Base-by-base conservation (phyloP, 2,888 invertebrate genomes). In the Chloromyia formosa region DNA sequence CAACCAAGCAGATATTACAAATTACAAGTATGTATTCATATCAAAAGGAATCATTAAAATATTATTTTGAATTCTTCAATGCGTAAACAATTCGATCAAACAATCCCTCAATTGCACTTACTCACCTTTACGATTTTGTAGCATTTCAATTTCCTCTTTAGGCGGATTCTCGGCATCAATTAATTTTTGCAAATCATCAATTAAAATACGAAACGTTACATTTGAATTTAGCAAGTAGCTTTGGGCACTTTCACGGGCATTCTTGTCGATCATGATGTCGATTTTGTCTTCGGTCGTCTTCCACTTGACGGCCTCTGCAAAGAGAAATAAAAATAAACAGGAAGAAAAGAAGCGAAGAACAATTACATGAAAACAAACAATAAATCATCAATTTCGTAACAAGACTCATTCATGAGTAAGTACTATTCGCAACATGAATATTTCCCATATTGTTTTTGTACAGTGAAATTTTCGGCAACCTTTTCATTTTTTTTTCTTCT, bases 151-250 rank as follows among this genome's bases (percentile, higher is more conserved):
- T 80, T 90, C 88, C 75, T 90, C 89, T 16, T 89, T 85, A 1
- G 89, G 88, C 61, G 93, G 93, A 84, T 94, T 95, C 86, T 94
- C 94, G 77, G 89, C 89, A 79, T 94, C 90, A 77, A 95, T 94
- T 64, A 91, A 91, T 80, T 88, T 87, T 83, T 95, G 94, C 69
- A 95, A 83, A 84, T 95, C 92, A 68, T 91, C 88, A 80, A 95
- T 93, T 60, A 93, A 85, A n/a, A 94, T 86, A 71, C 91, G 88
- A 81, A 88, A 93, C 22, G 88, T 83, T 74, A 94, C 88, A 73
- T 90, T 89, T 77, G 90, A 88, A 53, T 89, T 87, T 74, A 87
- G 86, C 45, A 95, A 87, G 74, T 88, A 86, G 69, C 88, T 85
- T 73, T 90, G 88, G 1, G 94, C 91, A 77, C 89, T 89, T 62